Percentiles rank a stretch among this genome's conserved stretches.
phyloP scores from a whole-genome alignment of 2,113 vertebrate species.

The Phainopepla nitens region DNA sequence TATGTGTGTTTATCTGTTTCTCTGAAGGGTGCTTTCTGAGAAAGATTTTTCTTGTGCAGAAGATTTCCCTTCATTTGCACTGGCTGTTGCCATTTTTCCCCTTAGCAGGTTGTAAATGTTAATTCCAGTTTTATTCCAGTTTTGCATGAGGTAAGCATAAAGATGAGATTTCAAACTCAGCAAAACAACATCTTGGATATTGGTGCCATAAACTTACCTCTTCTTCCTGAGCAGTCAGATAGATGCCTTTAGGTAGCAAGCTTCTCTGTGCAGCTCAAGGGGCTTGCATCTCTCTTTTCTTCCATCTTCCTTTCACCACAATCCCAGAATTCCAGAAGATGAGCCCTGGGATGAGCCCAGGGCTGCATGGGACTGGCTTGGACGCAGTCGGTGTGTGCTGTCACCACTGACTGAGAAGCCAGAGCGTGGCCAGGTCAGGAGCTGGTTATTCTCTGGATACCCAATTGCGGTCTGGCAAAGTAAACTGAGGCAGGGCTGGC shows the following conservation, averaged over 20 bases:
- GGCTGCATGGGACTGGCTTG: not conserved
- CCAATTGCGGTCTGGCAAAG: not conserved
- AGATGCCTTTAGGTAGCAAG: not conserved
- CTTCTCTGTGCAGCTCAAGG: not conserved
- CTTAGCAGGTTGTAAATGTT: not conserved
- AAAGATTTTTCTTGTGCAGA: not conserved
- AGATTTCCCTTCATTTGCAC: not conserved
- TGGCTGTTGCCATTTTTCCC: not conserved
- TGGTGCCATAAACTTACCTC: not conserved
- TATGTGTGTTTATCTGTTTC: not conserved
- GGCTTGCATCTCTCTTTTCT: not conserved
- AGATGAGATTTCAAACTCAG: not conserved
- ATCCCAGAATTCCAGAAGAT: not conserved
- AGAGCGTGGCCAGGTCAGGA: not conserved
- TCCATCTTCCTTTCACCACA: not conserved
- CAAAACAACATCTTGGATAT: not conserved
- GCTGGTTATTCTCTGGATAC: not conserved
- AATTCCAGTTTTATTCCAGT: not conserved
- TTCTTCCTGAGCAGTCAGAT: not conserved
- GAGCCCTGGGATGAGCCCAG: rapidly evolving
- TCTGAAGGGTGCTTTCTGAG: not conserved
- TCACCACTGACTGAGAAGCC: not conserved
- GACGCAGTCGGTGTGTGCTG: not conserved
- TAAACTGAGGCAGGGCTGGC: not conserved
- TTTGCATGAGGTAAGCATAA: not conserved